Evolutionary conservation across 2,888 invertebrate species (phyloP).

Genomic region (Latheticus oryzae): DNA sequence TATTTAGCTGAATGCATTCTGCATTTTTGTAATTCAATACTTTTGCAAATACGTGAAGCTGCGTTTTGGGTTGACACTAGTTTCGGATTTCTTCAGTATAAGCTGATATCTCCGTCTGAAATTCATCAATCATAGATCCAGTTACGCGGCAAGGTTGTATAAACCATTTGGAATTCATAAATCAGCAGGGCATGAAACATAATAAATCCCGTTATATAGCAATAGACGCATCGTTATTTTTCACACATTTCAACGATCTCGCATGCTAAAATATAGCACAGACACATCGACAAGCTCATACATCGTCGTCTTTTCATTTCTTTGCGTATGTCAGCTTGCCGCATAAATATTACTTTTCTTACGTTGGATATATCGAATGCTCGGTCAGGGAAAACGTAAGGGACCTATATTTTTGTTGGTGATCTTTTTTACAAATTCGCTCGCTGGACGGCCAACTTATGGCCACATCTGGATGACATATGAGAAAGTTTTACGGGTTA

Average conservation of each 20-base stretch:
- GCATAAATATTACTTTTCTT: constrained; percentile 51
- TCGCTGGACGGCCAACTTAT: constrained; percentile 43
- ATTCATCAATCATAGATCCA: constrained; percentile 48
- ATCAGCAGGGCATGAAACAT: constrained; percentile 46
- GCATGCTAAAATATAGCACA: constrained; percentile 44
- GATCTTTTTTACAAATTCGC: constrained; percentile 46
- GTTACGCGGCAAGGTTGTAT: constrained; percentile 46
- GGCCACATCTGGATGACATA: constrained; percentile 42
- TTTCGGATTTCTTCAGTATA: constrained; percentile 15
- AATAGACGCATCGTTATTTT: constrained; percentile 45
- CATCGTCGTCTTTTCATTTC: constrained; percentile 46
- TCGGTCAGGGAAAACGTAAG: constrained; percentile 49
- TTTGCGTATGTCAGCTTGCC: constrained; percentile 49
- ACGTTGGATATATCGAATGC: constrained; percentile 45
- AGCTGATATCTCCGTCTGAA: constrained; percentile 23
- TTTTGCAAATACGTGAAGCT: too few species aligned
- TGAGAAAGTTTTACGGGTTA: constrained; percentile 37
- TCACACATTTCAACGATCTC: constrained; percentile 48
- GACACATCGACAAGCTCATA: constrained; percentile 46
- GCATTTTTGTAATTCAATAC: too few species aligned
- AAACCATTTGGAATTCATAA: constrained; percentile 51
- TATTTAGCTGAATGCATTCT: too few species aligned
- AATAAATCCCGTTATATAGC: constrained; percentile 46
- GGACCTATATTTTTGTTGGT: constrained; percentile 45
- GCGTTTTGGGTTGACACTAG: too few species aligned